Evolutionary conservation across 2,113 vertebrate genomes (phyloP), one percentile per base, ranked within the genome.

Genomic region (Paralichthys olivaceus): DNA sequence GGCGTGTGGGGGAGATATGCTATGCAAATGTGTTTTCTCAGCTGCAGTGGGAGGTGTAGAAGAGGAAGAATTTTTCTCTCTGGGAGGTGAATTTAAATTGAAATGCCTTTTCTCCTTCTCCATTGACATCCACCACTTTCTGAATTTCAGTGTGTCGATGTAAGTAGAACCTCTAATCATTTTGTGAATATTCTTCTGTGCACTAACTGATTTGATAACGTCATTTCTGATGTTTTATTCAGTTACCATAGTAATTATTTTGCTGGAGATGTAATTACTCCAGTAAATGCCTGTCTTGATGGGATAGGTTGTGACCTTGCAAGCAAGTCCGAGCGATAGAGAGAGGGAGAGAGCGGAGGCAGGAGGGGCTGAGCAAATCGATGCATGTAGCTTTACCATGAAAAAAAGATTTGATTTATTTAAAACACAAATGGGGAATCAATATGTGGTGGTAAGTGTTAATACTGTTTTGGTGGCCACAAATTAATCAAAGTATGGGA

Each of bases 1-100:
- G 62, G 8, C 2, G 53, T 43, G 23, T 20, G 57, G 28, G 5
- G 66, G 28, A 73, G 64, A 72, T 45, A 23, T 58, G 12, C 58
- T 51, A 58, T 77, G 63, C 63, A 77, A 77, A 83, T 79, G 62
- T 69, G 60, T 72, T 88, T 74, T 58, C 43, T 68, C 53, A 0
- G 11, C 17, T 75, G 37, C 45, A 40, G 32, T 29, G 32, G 28
- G 22, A 19, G 37, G 2, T 2, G 1, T 26, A 57, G 23, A 45
- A 57, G 22, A 69, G 34, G 43, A 43, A 15, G 45, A 26, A 15
- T 8, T 0, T 9, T 32, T 15, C 61, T 32, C n/a, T 22, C 8
- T 9, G 1, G 17, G 70, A 22, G 43, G 37, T 58, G 37, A 49
- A 69, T 58, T 56, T 69, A 49, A 53, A 73, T 73, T 49, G 25